Base-by-base conservation (phyloP, 2,888 invertebrate genomes). In the Ormia ochracea region DNA sequence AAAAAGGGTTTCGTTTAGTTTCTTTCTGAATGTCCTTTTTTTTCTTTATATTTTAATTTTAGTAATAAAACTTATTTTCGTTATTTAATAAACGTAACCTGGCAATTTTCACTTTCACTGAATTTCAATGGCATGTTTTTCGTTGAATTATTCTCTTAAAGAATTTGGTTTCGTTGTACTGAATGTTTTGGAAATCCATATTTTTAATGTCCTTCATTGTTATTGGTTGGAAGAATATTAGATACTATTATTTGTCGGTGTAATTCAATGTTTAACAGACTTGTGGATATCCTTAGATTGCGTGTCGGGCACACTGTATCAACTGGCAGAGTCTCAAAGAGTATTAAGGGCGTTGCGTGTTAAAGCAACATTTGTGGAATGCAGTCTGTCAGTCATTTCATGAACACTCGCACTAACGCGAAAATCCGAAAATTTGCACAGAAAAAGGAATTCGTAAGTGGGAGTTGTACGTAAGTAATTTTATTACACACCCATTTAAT, bases 311-410 rank as follows among this genome's bases (percentile, higher is more conserved):
- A 41, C 12, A 10, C 48, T 17, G 26, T 41, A 36, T 21, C 33
- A 66, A 79, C 75, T 68, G 75, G 23, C 48, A 31, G 6, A 33
- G 9, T 21, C 56, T 33, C 43, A 56, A n/a, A 66, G 61, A 58
- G 72, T 80, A 38, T 23, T 52, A n/a, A 50, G 56, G 72, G 68
- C 54, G 68, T 80, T 80, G 80, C 80, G 72, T 80, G 80, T 45
- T 72, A 38, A 68, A 68, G 19, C 41, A 50, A 63, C 26, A 73
- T 76, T 80, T 75, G 28, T 72, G 17, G 68, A 19, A 58, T 80
- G 45, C 23, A 33, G 33, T 33, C 10, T 59, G n/a, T 54, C 23
- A 33, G 33, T 33, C 10, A 70, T 12, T 9, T 12, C 28, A 19
- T 9, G 41, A 7, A 56, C 9, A 36, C 36, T 21, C 21, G 7